A percentile compares a stretch with the other conserved stretches of the same genome.
Evolutionary conservation across 2,888 invertebrate species (phyloP).

Genomic region (Hyposoter dolosus): DNA sequence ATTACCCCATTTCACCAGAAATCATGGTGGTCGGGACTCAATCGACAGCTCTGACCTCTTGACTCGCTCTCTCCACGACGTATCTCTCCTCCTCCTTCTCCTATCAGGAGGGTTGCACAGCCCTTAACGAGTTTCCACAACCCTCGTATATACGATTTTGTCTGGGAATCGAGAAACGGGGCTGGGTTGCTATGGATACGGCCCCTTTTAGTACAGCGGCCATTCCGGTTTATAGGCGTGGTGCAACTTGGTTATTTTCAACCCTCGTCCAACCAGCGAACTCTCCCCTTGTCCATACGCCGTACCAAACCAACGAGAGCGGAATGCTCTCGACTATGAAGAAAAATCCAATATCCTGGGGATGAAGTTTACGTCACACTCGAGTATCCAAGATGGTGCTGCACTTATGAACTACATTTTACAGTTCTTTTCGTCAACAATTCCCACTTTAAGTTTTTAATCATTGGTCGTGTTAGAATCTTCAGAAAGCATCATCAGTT

Average conservation of each 20-base stretch:
- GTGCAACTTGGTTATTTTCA: constrained; percentile 50
- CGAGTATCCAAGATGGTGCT: constrained; percentile 63
- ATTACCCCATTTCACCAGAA: constrained; percentile 12
- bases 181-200: constrained; percentile 64
- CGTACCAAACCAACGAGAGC: constrained; percentile 8
- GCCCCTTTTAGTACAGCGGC: constrained; percentile 72
- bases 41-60: constrained; percentile 45
- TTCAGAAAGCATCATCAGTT: neutral
- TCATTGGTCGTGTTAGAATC: neutral
- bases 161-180: constrained; percentile 23
- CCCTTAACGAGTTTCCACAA: constrained; percentile 62
- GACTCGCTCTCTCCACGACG: constrained; percentile 34
- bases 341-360: constrained; percentile 62
- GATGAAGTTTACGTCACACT: constrained; percentile 36
- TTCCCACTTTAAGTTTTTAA: neutral
- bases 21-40: constrained; percentile 3
- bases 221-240: constrained; percentile 78
- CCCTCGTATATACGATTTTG: constrained; percentile 28
- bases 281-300: constrained; percentile 49
- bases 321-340: constrained; percentile 21
- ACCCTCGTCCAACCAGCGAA: constrained; percentile 64
- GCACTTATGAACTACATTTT: neutral
- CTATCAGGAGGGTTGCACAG: constrained; percentile 53
- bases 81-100: constrained; percentile 21
- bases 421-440: constrained; percentile 20